These are phyloP conservation scores for Heliconius hortense DNA, from an alignment of 2,888 invertebrate species.

Conservation along the genomic window DNA sequence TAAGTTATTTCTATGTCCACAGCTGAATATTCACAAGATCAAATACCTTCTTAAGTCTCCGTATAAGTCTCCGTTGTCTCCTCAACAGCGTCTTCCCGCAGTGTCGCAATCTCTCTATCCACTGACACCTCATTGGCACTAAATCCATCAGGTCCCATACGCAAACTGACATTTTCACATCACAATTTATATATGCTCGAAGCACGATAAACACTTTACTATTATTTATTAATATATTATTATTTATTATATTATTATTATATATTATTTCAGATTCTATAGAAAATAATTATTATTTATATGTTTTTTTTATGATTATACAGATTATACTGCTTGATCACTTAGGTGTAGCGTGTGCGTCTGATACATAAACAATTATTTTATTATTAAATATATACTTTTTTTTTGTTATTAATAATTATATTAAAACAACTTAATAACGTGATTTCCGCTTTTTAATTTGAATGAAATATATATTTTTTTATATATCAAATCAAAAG, in stretches of 20 bases:
- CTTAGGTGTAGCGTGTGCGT: no score
- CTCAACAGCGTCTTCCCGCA: constrained; percentile 77
- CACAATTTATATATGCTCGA: constrained; percentile 32
- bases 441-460: no score
- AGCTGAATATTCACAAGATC: background rate
- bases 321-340: no score
- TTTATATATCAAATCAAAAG: background rate
- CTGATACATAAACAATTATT: no score
- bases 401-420: no score
- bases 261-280: background rate
- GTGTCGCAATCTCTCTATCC: constrained; percentile 74
- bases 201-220: constrained; percentile 17
- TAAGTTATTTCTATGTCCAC: background rate
- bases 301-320: background rate
- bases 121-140: constrained; percentile 70
- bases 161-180: constrained; percentile 59
- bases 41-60: constrained; percentile 74
- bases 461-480: background rate
- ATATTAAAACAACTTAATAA: no score
- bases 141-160: constrained; percentile 73
- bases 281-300: background rate
- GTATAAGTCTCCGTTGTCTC: constrained; percentile 70
- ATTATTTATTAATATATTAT: no score
- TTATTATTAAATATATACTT: no score
- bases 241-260: background rate